Evolutionary conservation across 1,140 invertebrate genomes (phyloP), one percentile per base, ranked within the genome.

Genomic region (Scaptomyza graminum): DNA sequence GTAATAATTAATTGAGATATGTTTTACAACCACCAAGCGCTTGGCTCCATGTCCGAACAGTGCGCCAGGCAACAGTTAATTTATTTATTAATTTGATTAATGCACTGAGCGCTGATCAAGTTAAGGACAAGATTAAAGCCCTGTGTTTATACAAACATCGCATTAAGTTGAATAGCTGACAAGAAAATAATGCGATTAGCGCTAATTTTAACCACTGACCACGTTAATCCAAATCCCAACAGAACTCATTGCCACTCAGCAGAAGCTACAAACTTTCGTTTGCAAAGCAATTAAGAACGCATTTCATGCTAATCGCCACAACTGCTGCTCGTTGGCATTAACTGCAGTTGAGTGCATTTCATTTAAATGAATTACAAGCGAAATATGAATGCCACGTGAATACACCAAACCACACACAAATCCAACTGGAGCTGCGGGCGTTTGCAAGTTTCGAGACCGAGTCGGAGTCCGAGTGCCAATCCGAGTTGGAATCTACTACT

Each of bases 41-140:
- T 47, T 13, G 41, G 12, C 39, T 59, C 50, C 46, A 37, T 57
- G 55, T 47, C 34, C 50, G 52, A 41, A 44, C 60, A 50, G 63
- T 50, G 43, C 51, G n/a, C 59, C 31, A 34, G 8, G 31, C 31
- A 61, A 7, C 63, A 78, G 78, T 82, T 85, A 78, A 87, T 85
- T 82, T 87, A 85, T 85, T 85, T 87, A 85, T 87, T 68, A 68
- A 87, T 87, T 85, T 85, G 82, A 85, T 85, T 85, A 87, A 87
- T 85, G 78, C 70, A 77, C 74, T 71, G 70, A 63, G 31, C 56
- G 74, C 50, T 72, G 70, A 74, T 81, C 68, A 85, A 87, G 77
- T 59, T 34, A 8, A 46, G 44, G 16, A 22, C 12, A 16, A 25
- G 6, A 16, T 8, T 54, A 49, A 54, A 55, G 50, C 50, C 8